Base-by-base conservation (phyloP, 2,888 invertebrate genomes). In the Molorchus minor region DNA sequence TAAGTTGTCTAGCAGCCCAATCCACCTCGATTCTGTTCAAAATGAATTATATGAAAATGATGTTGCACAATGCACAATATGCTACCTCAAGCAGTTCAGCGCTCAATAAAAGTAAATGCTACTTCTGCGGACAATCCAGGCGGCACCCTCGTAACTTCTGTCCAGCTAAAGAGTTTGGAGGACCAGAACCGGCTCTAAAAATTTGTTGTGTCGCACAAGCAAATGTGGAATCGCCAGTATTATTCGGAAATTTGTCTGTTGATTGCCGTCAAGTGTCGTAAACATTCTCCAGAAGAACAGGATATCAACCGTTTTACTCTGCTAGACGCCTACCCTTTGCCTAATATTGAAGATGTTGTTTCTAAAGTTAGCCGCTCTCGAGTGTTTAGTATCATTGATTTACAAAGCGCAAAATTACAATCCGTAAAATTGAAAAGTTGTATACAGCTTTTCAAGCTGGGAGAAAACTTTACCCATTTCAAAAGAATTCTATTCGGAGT, bases 261-360 rank as follows among this genome's bases (percentile, higher is more conserved):
- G 10, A 35, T 5, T 35, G 35, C 13, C 10, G 10, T 10, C 35
- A 5, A 10, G 3, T 35, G 35, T 35, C 3, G 4, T 35, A 13
- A 35, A 35, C n/a, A 35, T 35, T 8, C 35, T n/a, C 35, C 13
- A 13, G 13, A 35, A 13, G 35, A 13, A 35, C 13, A 4, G 3
- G 13, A 13, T 12, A 10, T 12, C 10, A n/a, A 35, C n/a, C 13
- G 13, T 12, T 35, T 35, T n/a, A 10, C 35, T 10, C 3, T 35
- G 35, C n/a, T 35, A n/a, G 35, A 35, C n/a, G 35, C 35, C 3
- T 35, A 35, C n/a, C 35, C 35, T 35, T n/a, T 35, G 35, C 35
- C 35, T 12, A 35, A 12, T 12, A 35, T 35, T 12, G 35, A 35
- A 35, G 35, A 35, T 3, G n/a, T 35, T 12, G 13, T 35, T 12